phyloP scores from a whole-genome alignment of 2,113 vertebrate species.

The Phrynosoma platyrhinos region DNA sequence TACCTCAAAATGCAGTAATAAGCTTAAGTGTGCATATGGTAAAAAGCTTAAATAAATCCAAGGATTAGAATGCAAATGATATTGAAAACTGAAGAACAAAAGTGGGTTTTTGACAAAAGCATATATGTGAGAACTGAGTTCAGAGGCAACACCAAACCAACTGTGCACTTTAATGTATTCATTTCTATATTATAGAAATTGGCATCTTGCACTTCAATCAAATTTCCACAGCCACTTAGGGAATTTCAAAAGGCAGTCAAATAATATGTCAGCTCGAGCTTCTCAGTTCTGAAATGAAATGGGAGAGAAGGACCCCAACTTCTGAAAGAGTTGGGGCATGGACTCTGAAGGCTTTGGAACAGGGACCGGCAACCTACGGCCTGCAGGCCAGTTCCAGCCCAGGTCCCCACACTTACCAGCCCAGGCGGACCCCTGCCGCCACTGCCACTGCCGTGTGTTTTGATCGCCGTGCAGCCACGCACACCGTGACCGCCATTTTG shows the following conservation, averaged over 20 bases:
- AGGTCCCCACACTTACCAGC: too few relatives aligned
- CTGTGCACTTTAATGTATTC: background rate
- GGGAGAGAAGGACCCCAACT: background rate
- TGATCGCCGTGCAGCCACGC: too few relatives aligned
- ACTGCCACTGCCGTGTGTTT: too few relatives aligned
- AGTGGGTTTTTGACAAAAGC: background rate
- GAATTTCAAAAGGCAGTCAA: background rate
- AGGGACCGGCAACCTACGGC: too few relatives aligned
- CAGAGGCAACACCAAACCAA: background rate
- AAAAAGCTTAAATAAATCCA: background rate
- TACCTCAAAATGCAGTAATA: background rate
- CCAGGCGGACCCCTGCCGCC: too few relatives aligned
- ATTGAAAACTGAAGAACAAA: background rate
- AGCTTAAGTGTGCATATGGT: background rate
- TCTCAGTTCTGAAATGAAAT: background rate
- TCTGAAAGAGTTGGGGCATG: background rate
- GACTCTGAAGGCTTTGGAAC: too few relatives aligned
- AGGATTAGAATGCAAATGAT: conserved; percentile 29
- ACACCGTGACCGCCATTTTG: too few relatives aligned
- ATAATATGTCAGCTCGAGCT: background rate
- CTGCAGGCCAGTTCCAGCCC: too few relatives aligned
- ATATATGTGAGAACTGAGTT: background rate
- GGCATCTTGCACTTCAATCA: background rate
- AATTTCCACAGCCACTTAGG: background rate
- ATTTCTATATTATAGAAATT: background rate